Evolutionary conservation across 2,888 invertebrate genomes (phyloP).

Genomic region (Apamea crenata): DNA sequence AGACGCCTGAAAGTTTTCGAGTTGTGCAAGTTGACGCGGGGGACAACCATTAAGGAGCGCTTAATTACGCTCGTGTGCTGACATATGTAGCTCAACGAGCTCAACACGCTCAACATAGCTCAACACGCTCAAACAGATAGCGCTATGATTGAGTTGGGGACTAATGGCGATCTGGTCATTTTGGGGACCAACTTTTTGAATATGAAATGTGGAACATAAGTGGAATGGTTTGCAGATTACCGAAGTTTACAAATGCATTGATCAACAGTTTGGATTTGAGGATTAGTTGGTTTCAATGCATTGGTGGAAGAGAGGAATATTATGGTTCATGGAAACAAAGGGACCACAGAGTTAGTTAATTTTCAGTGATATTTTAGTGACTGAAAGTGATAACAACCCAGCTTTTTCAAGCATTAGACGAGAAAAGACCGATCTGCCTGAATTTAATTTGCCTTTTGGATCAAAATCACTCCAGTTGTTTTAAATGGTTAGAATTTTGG

Average conservation of each 20-base stretch:
- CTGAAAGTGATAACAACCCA: no score
- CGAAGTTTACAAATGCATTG: conserved; percentile 10
- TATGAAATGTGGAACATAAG: conserved; percentile 4
- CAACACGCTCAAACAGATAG: conserved; percentile 38
- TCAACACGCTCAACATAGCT: conserved; percentile 18
- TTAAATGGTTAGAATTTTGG: neutral
- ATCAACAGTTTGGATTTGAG: neutral
- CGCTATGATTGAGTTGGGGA: conserved; percentile 49
- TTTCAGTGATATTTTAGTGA: neutral
- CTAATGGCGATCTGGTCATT: conserved; percentile 20
- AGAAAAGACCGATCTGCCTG: neutral
- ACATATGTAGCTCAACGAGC: conserved; percentile 31
- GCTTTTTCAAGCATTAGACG: neutral
- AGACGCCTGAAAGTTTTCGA: conserved; percentile 31
- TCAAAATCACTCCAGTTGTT: neutral
- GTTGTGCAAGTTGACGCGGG: conserved; percentile 35
- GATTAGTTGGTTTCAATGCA: neutral
- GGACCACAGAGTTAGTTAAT: neutral
- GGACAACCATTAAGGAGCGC: conserved; percentile 36
- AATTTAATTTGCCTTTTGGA: neutral
- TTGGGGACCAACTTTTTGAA: conserved; percentile 19
- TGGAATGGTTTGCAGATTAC: neutral
- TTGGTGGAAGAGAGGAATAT: neutral
- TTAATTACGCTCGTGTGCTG: conserved; percentile 52
- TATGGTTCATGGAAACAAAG: neutral